phyloP scores from a whole-genome alignment of 2,113 vertebrate species.

The Laterallus jamaicensis region DNA sequence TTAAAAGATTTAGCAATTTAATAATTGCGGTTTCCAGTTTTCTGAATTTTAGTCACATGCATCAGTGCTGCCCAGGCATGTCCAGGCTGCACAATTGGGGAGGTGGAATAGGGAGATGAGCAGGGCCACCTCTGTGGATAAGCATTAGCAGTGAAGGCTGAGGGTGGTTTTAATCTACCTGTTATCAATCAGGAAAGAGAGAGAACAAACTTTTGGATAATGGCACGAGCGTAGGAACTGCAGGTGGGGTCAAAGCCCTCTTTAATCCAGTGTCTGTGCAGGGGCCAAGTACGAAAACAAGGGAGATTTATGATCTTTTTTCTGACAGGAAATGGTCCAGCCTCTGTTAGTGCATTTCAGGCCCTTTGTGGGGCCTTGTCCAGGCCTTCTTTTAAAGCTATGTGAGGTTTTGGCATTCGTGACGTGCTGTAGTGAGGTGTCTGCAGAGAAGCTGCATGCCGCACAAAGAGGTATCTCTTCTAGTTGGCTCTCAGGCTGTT shows the following conservation, averaged over 20 bases:
- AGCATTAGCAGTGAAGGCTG: background rate
- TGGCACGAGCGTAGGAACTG: background rate
- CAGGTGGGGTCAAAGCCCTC: background rate
- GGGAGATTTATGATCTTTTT: background rate
- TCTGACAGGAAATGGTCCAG: background rate
- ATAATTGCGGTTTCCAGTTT: background rate
- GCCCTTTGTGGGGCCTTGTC: background rate
- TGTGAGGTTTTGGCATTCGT: background rate
- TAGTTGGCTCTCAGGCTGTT: background rate
- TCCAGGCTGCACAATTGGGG: background rate
- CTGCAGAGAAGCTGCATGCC: background rate
- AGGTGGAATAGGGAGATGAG: background rate
- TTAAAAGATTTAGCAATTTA: slow-evolving; percentile 11
- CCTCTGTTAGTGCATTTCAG: background rate
- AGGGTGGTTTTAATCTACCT: background rate
- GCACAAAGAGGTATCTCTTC: background rate
- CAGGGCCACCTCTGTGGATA: background rate
- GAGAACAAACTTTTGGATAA: background rate
- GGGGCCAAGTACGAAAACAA: background rate
- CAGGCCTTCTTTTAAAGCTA: background rate
- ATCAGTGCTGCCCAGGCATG: background rate
- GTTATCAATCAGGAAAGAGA: background rate
- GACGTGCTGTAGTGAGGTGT: background rate
- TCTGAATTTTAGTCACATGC: background rate
- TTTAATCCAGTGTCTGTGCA: background rate